A percentile compares a stretch with the other conserved stretches of the same genome.
phyloP scores from a whole-genome alignment of 2,888 invertebrate genomes.

The Euphydryas editha region DNA sequence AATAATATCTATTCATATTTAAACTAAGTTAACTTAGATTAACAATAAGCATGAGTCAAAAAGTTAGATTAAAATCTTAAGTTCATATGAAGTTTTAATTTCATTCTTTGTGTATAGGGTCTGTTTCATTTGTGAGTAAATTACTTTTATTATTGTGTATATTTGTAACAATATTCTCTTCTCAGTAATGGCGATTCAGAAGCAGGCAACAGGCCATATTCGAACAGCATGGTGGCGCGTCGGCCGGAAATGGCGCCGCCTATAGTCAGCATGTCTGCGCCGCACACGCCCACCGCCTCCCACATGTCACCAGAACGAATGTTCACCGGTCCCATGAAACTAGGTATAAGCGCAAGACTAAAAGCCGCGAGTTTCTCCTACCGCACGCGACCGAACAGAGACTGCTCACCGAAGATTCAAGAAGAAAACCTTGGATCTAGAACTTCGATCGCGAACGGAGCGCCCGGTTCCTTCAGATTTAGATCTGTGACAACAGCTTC shows the following conservation, averaged over 20 bases:
- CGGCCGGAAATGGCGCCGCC: slow-evolving; percentile 57
- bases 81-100: no score
- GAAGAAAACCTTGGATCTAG: slow-evolving; percentile 55
- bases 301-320: slow-evolving; percentile 46
- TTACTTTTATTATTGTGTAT: no score
- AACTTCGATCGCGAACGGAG: slow-evolving; percentile 56
- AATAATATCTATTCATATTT: no score
- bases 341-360: slow-evolving; percentile 61
- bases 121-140: no score
- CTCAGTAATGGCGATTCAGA: slow-evolving; percentile 54
- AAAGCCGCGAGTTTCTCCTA: slow-evolving; percentile 73
- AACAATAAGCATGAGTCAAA: no score
- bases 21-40: no score
- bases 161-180: background rate
- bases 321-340: slow-evolving; percentile 43
- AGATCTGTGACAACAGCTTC: slow-evolving; percentile 71
- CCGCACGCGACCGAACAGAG: slow-evolving; percentile 59
- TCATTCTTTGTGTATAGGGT: no score
- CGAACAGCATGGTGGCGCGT: slow-evolving; percentile 69
- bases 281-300: slow-evolving; percentile 73
- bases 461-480: slow-evolving; percentile 63
- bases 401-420: slow-evolving; percentile 62
- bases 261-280: slow-evolving; percentile 63
- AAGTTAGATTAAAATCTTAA: no score
- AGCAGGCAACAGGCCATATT: slow-evolving; percentile 59